Conservation (phyloP, 2,113 vertebrate species). For the Oreochromis tanganicae region DNA sequence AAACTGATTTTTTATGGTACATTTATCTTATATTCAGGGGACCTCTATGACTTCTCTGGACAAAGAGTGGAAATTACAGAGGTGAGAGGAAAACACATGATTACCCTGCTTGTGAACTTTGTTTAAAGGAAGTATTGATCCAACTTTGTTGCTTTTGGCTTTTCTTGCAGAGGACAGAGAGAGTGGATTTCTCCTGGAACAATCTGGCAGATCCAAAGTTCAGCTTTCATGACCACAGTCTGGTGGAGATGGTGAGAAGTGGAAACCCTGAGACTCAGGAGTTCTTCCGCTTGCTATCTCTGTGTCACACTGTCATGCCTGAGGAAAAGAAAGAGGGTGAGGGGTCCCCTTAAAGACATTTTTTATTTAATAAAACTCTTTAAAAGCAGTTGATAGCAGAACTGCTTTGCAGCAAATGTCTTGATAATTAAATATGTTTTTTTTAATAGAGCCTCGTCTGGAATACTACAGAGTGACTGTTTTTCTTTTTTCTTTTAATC, state of each 20-base stretch:
- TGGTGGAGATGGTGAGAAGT: constrained; percentile 78
- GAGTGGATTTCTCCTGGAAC: constrained; percentile 87
- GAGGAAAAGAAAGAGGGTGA: constrained; percentile 89
- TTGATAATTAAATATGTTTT: neutral
- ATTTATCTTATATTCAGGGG: constrained; percentile 66
- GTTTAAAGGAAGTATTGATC: neutral
- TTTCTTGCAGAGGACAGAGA: constrained; percentile 74
- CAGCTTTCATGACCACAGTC: constrained; percentile 82
- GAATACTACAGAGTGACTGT: neutral
- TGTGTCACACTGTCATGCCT: constrained; percentile 93
- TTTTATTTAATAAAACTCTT: neutral
- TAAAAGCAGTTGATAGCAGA: neutral
- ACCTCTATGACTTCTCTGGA: constrained; percentile 71
- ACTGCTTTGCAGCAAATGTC: neutral
- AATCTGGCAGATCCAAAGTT: constrained; percentile 83
- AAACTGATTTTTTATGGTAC: accelerated
- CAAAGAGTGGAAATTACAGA: constrained; percentile 75
- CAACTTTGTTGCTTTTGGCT: neutral
- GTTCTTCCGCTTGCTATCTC: constrained; percentile 88
- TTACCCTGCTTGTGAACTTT: neutral
- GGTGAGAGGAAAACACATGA: constrained; percentile 66
- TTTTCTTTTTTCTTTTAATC: neutral
- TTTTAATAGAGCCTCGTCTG: neutral
- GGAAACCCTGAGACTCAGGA: constrained; percentile 62
- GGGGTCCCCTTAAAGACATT: neutral